Conservation (phyloP, 2,888 invertebrate species). For the Reticulitermes lucifugus region DNA sequence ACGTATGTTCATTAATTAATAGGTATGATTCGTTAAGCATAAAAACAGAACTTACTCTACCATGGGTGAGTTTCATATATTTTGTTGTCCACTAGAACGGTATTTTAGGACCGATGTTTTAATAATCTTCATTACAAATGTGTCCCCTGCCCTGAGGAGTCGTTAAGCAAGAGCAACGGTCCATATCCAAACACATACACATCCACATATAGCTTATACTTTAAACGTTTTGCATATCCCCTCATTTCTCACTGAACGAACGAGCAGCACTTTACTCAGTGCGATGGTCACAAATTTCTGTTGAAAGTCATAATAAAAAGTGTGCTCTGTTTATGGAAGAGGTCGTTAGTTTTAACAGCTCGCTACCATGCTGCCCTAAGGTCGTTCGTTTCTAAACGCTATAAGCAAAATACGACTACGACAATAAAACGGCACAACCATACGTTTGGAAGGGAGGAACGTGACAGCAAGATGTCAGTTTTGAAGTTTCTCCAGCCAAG, state of each 20-base stretch:
- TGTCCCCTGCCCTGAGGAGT: no score
- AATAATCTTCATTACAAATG: no score
- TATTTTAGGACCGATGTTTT: no score
- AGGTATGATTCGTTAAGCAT: no score
- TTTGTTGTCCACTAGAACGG: no score
- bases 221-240: neutral
- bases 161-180: no score
- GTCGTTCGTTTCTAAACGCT: no score
- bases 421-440: neutral
- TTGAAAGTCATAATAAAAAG: conserved; percentile 2
- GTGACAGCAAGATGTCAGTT: neutral
- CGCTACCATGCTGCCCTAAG: neutral
- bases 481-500: neutral
- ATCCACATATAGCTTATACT: neutral
- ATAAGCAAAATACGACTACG: neutral
- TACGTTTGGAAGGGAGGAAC: neutral
- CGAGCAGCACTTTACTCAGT: neutral
- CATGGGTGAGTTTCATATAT: no score
- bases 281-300: neutral
- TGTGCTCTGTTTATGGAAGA: conserved; percentile 38
- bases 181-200: no score
- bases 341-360: conserved; percentile 45
- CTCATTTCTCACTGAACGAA: neutral
- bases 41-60: no score
- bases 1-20: no score